These are phyloP conservation scores for Nibea coibor DNA, from an alignment of 2,113 vertebrate species.

Conservation along the genomic window DNA sequence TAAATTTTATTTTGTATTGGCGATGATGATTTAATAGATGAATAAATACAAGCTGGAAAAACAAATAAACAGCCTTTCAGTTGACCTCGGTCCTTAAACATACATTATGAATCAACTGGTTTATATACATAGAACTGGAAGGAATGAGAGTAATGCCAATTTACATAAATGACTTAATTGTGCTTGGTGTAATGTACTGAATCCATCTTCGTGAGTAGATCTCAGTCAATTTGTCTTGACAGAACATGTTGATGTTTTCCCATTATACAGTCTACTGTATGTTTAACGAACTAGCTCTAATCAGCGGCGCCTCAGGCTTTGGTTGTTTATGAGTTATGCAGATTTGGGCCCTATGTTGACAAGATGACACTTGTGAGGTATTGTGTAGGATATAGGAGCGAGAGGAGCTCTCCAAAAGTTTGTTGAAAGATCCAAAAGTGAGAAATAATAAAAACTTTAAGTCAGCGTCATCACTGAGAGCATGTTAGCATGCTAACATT, in stretches of 20 bases:
- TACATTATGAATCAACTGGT: neutral
- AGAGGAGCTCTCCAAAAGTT: neutral
- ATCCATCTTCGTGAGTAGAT: neutral
- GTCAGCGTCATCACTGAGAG: neutral
- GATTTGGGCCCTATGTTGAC: neutral
- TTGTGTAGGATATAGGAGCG: neutral
- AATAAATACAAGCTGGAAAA: neutral
- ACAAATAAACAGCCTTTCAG: neutral
- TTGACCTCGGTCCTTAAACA: neutral
- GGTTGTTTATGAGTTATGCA: neutral
- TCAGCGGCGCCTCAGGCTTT: neutral
- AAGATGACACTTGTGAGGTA: neutral
- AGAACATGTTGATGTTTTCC: neutral
- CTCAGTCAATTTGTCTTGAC: neutral
- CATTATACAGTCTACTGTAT: neutral
- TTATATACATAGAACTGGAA: neutral
- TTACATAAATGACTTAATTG: neutral
- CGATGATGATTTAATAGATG: neutral
- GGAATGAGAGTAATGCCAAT: neutral
- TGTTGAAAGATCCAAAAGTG: neutral
- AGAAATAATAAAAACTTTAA: no score
- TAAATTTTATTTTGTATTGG: neutral
- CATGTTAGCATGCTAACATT: neutral
- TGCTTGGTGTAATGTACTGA: neutral
- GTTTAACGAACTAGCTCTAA: neutral